Evolutionary conservation across 2,113 vertebrate genomes (phyloP).

Genomic region (Misgurnus anguillicaudatus): DNA sequence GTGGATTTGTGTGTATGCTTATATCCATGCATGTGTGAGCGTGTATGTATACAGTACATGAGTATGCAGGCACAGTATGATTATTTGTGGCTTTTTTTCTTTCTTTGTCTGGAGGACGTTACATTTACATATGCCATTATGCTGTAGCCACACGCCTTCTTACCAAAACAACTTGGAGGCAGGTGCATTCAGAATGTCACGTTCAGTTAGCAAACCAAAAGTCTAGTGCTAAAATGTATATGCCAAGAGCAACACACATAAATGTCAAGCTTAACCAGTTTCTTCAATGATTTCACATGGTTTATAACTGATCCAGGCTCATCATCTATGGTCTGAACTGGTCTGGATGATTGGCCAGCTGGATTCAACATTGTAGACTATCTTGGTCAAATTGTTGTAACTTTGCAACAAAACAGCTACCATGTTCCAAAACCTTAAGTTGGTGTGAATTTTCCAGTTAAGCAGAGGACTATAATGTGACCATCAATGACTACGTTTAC

Average conservation of each 20-base stretch:
- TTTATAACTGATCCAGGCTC: background rate
- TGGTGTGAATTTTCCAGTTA: too few species aligned
- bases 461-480: too few species aligned
- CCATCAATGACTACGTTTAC: too few species aligned
- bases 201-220: background rate
- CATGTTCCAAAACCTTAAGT: too few species aligned
- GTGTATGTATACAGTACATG: background rate
- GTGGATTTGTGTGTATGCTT: background rate
- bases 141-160: background rate
- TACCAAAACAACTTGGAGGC: background rate
- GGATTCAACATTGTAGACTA: background rate
- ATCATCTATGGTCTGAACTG: background rate
- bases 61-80: background rate
- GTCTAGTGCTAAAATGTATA: background rate
- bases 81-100: background rate
- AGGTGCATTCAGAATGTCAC: background rate
- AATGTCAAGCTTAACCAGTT: background rate
- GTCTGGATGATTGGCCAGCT: background rate
- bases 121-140: slow-evolving; percentile 14
- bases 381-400: background rate
- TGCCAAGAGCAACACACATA: background rate
- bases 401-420: background rate
- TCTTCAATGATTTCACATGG: background rate
- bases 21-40: background rate
- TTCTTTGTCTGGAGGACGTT: slow-evolving; percentile 22